Evolutionary conservation across 2,113 vertebrate genomes (phyloP).

Genomic region (Siphamia tubifer): DNA sequence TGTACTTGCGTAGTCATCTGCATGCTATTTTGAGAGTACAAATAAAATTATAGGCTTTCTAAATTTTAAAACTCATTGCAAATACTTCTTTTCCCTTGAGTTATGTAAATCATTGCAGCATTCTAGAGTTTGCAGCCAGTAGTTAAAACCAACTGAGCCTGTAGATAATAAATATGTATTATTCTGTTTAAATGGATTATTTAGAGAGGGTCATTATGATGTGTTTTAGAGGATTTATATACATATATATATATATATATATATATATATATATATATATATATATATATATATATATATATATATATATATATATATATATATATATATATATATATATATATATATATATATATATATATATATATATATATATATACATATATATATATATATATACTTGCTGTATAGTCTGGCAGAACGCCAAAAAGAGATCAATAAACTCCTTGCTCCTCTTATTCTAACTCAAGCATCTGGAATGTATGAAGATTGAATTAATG

Average conservation of each 20-base stretch:
- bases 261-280: slow-evolving; percentile 12
- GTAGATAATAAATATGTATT: slow-evolving; percentile 17
- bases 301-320: slow-evolving; percentile 2
- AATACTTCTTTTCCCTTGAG: slow-evolving; percentile 1
- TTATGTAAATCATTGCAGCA: slow-evolving; percentile 22
- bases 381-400: slow-evolving; percentile 1
- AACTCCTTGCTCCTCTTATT: slow-evolving; percentile 21
- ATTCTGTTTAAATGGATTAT: slow-evolving; percentile 16
- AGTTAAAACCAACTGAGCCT: not conserved
- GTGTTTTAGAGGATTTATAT: slow-evolving; percentile 1
- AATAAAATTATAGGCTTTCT: slow-evolving; percentile 32
- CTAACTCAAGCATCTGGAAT: slow-evolving; percentile 42
- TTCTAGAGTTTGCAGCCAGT: not conserved
- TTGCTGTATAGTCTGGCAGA: slow-evolving; percentile 36
- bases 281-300: slow-evolving; percentile 7
- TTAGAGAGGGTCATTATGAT: slow-evolving; percentile 5
- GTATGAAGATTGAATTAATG: slow-evolving; percentile 69
- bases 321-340: slow-evolving; percentile 2
- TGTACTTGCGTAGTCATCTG: slow-evolving; percentile 7
- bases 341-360: slow-evolving; percentile 12
- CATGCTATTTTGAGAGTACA: slow-evolving; percentile 34
- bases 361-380: slow-evolving; percentile 13
- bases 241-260: slow-evolving; percentile 1
- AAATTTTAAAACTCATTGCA: slow-evolving; percentile 17
- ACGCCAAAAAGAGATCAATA: slow-evolving; percentile 64